Evolutionary conservation across 2,888 invertebrate genomes (phyloP).

Genomic region (Ecliptopera silaceata): DNA sequence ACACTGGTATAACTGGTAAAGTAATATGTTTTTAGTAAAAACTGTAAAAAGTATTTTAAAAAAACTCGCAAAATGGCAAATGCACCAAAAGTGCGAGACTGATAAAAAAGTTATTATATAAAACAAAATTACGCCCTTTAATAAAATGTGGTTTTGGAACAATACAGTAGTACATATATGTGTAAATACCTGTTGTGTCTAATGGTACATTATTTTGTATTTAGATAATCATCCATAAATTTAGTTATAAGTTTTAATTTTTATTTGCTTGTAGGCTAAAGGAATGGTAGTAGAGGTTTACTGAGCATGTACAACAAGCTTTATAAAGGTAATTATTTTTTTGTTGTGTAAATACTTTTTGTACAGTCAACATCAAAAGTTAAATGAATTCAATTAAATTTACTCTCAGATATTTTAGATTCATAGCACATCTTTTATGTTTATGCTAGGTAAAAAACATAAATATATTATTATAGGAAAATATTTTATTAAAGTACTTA

Average conservation of each 20-base stretch:
- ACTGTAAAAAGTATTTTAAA: no score
- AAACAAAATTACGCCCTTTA: not conserved
- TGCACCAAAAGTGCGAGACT: no score
- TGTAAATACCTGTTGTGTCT: slow-evolving; percentile 3
- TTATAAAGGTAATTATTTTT: slow-evolving; percentile 50
- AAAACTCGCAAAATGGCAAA: no score
- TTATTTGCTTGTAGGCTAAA: slow-evolving; percentile 53
- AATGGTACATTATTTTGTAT: not conserved
- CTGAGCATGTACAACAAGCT: slow-evolving; percentile 49
- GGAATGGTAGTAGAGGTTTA: slow-evolving; percentile 48
- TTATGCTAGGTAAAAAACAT: no score
- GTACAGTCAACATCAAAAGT: slow-evolving; percentile 71
- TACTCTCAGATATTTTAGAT: no score
- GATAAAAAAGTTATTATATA: no score
- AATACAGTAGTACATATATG: not conserved
- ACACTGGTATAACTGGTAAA: no score
- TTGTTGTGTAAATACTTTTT: slow-evolving; percentile 9
- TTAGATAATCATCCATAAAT: not conserved
- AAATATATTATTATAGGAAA: no score
- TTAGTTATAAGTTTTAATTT: slow-evolving; percentile 24
- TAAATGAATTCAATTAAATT: not conserved
- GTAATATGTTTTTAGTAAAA: no score
- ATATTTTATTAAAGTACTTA: no score
- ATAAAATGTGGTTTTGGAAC: not conserved
- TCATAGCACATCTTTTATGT: no score